Evolutionary conservation across 2,888 invertebrate species (phyloP), one percentile per base, ranked within the genome.

Genomic region (Amphipoea lucens): DNA sequence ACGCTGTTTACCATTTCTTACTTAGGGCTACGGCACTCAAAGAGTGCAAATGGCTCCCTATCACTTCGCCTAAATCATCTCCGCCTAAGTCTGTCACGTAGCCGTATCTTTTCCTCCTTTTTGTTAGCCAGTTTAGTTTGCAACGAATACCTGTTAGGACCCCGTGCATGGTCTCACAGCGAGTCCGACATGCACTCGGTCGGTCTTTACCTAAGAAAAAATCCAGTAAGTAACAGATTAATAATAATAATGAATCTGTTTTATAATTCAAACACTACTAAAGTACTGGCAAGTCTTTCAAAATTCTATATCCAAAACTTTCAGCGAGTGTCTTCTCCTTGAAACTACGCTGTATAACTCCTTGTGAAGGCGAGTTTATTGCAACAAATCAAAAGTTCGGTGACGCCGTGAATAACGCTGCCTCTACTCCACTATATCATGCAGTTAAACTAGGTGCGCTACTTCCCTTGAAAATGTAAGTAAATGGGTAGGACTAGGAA

Each of bases 361-460:
- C 67, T 74, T 74, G 90, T 83, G 87, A 90, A 88, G 90, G 89
- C 85, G 90, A 91, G 91, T 92, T 90, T 92, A 91, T 92, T 91
- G 93, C 83, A 91, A 93, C 94, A 93, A 94, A 93, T 93, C 94
- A 93, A 93, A 94, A 94, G 89, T 91, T 81, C 65, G 54, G 45
- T 82, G 82, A 79, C 71, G 88, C 82, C 87, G 85, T 90, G 92
- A 90, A 90, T 91, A 90, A 82, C 89, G 86, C 67, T 88, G 85
- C 85, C 80, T 82, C 76, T 86, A 76, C 75, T 78, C 81, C 81
- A 81, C 80, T 88, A 74, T 87, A 87, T 89, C 85, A 88, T 65
- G 62, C 78, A 74, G 62, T 74, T 66, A n/a, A 14, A 45, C 68
- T 40, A 69, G 71, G 57, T 40, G n/a, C 29, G 36, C 42, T 29